Base-by-base conservation (phyloP, 1,140 invertebrate genomes). In the Ceratina australensis region DNA sequence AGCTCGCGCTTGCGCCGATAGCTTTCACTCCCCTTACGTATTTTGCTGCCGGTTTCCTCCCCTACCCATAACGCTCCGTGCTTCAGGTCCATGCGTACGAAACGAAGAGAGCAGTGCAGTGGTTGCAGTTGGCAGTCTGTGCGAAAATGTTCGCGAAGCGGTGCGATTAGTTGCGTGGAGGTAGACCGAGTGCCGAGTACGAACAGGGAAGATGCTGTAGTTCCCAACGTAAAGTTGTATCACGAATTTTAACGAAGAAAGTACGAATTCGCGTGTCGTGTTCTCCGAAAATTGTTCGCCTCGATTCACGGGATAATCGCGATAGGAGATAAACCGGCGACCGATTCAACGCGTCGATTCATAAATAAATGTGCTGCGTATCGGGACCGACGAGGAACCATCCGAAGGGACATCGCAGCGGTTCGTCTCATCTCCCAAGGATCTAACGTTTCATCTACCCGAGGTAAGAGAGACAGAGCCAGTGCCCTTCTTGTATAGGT, bases 401-500 rank as follows among this genome's bases (percentile, higher is more conserved):
- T 59, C 60, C 3, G 5, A 22, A 4, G 22, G 33, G 3, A 78
- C 10, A n/a, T 20, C 13, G 52, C 16, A 50, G 15, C 10, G 22
- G 2, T 3, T 26, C n/a, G 47, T 66, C 20, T 47, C 22, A n/a
- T 72, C 28, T 42, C 10, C 12, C 7, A 3, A 50, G 33, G 33
- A 72, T 78, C 59, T 3, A 63, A 42, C 57, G 20, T 52, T 64
- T 47, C 22, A 15, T 28, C 13, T 47, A 42, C 16, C 24, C 20
- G 52, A 79, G 77, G 77, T 78, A 72, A 78, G 72, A 64, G 16
- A 42, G 2, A 12, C 50, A 72, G 24, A 65, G 49, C 42, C 77
- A 59, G 54, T 78, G 71, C 24, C 64, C 68, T 78, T 63, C 57
- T 66, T 57, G 80, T 72, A 75, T 75, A 79, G 54, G 33, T 79